Percentiles rank a stretch among this genome's conserved stretches.
phyloP scores from a whole-genome alignment of 2,797 vertebrate genomes.

The Pitangus sulphuratus region DNA sequence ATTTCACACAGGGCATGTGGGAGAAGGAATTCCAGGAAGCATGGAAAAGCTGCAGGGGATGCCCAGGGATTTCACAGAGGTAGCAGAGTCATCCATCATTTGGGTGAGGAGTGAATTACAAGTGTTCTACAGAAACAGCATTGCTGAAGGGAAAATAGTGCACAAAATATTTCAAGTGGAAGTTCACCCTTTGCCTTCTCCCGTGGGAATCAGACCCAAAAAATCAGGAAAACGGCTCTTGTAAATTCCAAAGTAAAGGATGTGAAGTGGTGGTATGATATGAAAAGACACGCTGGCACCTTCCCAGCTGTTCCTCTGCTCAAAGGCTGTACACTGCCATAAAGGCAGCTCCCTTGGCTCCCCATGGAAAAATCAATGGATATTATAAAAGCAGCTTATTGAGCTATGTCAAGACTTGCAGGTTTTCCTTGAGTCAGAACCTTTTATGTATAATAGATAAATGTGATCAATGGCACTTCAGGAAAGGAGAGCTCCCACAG shows the following conservation, averaged over 20 bases:
- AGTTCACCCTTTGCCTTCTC: not conserved
- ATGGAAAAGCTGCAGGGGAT: not conserved
- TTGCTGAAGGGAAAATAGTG: not conserved
- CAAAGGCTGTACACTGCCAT: not conserved
- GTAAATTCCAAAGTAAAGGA: not conserved
- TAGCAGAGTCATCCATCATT: not conserved
- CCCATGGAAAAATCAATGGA: constrained; percentile 25
- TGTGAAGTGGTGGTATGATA: not conserved
- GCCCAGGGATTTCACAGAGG: not conserved
- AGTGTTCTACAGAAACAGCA: not conserved
- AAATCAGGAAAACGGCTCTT: not conserved
- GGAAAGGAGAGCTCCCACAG: not conserved
- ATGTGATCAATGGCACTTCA: not conserved
- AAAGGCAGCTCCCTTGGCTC: not conserved
- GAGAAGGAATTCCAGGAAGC: not conserved
- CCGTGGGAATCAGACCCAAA: not conserved
- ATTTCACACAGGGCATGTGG: not conserved
- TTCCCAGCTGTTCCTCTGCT: not conserved
- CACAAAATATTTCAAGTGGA: not conserved
- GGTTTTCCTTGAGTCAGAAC: not conserved
- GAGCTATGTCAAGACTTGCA: not conserved
- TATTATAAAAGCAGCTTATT: not conserved
- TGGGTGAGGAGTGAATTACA: not conserved
- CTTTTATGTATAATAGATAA: not conserved
- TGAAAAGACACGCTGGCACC: not conserved